These are phyloP conservation scores for Zaprionus camerounensis DNA, from an alignment of 1,140 invertebrate genomes.

Conservation along the genomic window DNA sequence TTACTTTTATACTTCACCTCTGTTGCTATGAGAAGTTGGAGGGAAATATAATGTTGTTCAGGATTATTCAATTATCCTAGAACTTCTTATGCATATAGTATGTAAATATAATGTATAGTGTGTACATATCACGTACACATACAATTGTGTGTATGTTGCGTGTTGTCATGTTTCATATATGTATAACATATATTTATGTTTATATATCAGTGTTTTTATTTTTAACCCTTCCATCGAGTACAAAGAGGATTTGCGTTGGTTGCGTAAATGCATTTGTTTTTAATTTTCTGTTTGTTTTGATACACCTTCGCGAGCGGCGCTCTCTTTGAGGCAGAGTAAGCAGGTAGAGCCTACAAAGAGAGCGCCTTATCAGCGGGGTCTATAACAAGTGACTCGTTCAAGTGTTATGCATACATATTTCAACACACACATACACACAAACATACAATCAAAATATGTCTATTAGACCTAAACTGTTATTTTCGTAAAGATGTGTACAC, in stretches of 20 bases:
- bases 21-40: conserved; percentile 29
- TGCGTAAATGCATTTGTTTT: conserved; percentile 69
- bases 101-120: background rate
- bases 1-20: conserved; percentile 13
- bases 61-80: background rate
- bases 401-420: conserved; percentile 2
- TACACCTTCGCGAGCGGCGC: conserved; percentile 55
- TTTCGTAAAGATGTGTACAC: background rate
- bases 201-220: conserved; percentile 39
- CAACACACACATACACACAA: background rate
- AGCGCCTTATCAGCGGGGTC: conserved; percentile 32
- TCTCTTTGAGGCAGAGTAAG: conserved; percentile 5
- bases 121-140: too few relatives aligned
- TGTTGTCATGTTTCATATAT: background rate
- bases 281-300: conserved; percentile 77
- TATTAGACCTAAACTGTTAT: background rate
- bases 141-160: background rate
- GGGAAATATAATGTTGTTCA: conserved; percentile 6
- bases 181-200: background rate
- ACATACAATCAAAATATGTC: background rate
- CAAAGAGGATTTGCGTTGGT: conserved; percentile 28
- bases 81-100: background rate
- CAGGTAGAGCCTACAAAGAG: conserved; percentile 18
- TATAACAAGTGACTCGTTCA: background rate
- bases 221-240: conserved; percentile 42